Evolutionary conservation across 2,113 vertebrate genomes (phyloP).

Genomic region (Tylochromis polylepis): DNA sequence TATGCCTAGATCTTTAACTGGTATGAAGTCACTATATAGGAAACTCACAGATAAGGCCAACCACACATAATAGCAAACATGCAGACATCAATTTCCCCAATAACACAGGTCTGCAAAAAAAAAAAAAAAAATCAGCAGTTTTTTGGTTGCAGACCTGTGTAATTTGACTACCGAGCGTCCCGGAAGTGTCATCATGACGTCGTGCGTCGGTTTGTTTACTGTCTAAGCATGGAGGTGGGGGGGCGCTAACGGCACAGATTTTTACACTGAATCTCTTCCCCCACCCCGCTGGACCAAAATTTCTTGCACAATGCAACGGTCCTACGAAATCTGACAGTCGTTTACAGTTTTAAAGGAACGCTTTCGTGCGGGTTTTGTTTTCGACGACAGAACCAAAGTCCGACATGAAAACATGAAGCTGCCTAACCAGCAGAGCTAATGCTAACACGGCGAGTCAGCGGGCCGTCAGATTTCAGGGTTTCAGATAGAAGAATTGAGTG

Average conservation of each 20-base stretch:
- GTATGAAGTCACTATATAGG: not conserved
- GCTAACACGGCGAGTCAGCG: slow-evolving; percentile 1
- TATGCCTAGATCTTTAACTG: not conserved
- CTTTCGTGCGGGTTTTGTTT: not conserved
- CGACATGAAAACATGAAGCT: not conserved
- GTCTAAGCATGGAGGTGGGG: slow-evolving; percentile 2
- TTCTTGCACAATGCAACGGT: not conserved
- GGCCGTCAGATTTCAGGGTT: not conserved
- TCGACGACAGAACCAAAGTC: not conserved
- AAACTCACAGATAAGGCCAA: not conserved
- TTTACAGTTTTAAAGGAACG: not conserved
- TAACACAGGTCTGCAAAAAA: too few relatives aligned
- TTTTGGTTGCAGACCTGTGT: too few relatives aligned
- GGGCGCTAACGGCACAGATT: slow-evolving; percentile 17
- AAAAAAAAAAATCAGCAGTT: too few relatives aligned
- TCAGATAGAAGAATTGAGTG: not conserved
- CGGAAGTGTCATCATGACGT: slow-evolving; percentile 44
- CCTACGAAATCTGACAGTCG: rapidly evolving
- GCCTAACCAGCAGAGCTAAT: slow-evolving; percentile 2
- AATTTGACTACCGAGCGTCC: not conserved
- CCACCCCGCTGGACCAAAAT: not conserved
- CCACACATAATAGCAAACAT: not conserved
- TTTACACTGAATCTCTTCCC: not conserved
- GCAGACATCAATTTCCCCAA: not conserved
- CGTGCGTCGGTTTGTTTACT: slow-evolving; percentile 54